Conservation (phyloP, 1,140 invertebrate genomes). For the Mizuhopecten yessoensis region DNA sequence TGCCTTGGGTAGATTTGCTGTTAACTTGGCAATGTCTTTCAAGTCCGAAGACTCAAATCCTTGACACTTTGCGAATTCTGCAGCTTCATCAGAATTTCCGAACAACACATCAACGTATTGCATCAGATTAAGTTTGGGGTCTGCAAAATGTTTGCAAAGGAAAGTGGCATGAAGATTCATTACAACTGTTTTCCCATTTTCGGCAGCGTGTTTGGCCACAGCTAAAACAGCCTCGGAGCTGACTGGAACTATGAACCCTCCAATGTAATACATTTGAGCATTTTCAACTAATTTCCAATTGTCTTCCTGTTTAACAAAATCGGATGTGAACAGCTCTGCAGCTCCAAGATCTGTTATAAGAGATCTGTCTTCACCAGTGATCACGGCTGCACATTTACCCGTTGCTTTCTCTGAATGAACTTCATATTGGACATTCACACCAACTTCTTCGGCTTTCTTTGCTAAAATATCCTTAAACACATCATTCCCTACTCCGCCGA, state of each 20-base stretch:
- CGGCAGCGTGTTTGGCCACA: conserved; percentile 90
- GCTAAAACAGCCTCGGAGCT: conserved; percentile 93
- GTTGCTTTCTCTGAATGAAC: conserved; percentile 88
- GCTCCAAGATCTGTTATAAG: conserved; percentile 97
- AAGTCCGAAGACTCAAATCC: conserved; percentile 89
- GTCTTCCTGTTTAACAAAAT: conserved; percentile 91
- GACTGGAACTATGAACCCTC: conserved; percentile 98
- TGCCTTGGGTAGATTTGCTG: conserved; percentile 90
- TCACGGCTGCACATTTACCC: conserved; percentile 88
- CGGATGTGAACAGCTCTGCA: conserved; percentile 94
- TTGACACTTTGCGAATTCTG: conserved; percentile 91
- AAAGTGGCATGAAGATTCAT: conserved; percentile 99
- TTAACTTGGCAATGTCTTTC: conserved; percentile 93
- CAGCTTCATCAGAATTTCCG: conserved; percentile 96
- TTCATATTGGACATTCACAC: conserved; percentile 93
- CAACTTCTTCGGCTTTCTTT: conserved; percentile 91
- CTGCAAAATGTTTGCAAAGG: conserved; percentile 94
- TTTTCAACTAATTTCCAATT: conserved; percentile 91
- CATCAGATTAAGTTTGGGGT: conserved; percentile 91
- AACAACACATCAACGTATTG: conserved; percentile 98
- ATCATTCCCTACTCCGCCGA: conserved; percentile 97
- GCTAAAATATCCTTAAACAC: conserved; percentile 94
- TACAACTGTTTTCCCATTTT: conserved; percentile 90
- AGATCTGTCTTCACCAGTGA: conserved; percentile 90
- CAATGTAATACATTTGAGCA: conserved; percentile 94